phyloP scores from a whole-genome alignment of 2,797 vertebrate genomes.

The Ctenochaetus hawaiiensis region DNA sequence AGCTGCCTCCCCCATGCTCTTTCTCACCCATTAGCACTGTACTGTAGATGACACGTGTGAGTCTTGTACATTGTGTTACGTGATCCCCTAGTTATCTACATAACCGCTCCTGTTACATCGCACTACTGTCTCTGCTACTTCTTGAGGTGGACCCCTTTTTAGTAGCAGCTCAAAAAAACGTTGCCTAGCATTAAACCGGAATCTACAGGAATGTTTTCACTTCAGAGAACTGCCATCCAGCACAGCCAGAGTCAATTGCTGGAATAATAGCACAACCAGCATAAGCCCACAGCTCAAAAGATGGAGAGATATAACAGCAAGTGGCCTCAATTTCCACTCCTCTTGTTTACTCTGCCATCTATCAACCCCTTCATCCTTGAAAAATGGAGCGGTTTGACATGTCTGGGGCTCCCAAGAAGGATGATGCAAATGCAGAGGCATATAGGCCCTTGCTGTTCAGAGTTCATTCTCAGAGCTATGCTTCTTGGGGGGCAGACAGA shows the following conservation, averaged over 20 bases:
- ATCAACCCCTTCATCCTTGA: conserved; percentile 37
- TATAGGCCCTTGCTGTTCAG: conserved; percentile 28
- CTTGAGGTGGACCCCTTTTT: conserved; percentile 14
- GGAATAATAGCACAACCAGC: conserved; percentile 61
- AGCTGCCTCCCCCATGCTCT: conserved; percentile 63
- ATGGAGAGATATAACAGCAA: conserved; percentile 45
- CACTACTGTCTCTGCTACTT: background rate
- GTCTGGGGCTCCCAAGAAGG: conserved; percentile 56
- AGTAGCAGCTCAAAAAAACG: background rate
- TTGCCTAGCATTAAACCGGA: conserved; percentile 28
- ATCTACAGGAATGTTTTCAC: conserved; percentile 55
- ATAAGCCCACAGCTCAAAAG: conserved; percentile 48
- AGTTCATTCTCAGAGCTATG: conserved; percentile 49
- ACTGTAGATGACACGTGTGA: conserved; percentile 70
- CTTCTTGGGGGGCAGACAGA: conserved; percentile 55
- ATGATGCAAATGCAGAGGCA: conserved; percentile 50
- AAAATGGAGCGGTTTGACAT: conserved; percentile 53
- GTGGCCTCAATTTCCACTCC: conserved; percentile 45
- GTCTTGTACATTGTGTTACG: conserved; percentile 24
- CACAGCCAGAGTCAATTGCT: conserved; percentile 50
- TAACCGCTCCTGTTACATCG: conserved; percentile 40
- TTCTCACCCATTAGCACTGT: conserved; percentile 67
- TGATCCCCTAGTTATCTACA: conserved; percentile 34
- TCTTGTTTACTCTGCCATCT: conserved; percentile 52
- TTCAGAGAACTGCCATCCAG: conserved; percentile 39